Conservation (phyloP, 2,797 vertebrate species). For the Takifugu rubripes region DNA sequence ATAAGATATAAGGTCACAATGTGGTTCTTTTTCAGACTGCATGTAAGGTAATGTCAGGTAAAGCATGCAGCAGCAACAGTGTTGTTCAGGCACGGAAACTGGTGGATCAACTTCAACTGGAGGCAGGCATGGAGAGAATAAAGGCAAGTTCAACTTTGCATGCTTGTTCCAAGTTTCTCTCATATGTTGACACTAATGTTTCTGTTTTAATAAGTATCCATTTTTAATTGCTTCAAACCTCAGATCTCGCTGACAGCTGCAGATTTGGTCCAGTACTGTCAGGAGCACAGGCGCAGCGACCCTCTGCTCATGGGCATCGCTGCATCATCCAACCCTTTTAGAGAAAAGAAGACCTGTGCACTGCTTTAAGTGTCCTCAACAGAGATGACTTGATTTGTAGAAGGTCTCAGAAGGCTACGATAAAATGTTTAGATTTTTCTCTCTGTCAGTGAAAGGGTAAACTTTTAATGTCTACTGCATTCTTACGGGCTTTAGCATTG, state of each 20-base stretch:
- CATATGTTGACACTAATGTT: too few relatives aligned
- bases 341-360: slow-evolving; percentile 82
- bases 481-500: too few relatives aligned
- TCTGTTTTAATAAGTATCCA: too few relatives aligned
- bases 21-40: too few relatives aligned
- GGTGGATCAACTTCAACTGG: slow-evolving; percentile 81
- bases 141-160: slow-evolving; percentile 63
- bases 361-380: slow-evolving; percentile 61
- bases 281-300: slow-evolving; percentile 77
- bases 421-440: not conserved
- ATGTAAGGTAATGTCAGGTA: slow-evolving; percentile 64
- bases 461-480: too few relatives aligned
- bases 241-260: slow-evolving; percentile 81
- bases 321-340: slow-evolving; percentile 81
- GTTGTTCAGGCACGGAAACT: slow-evolving; percentile 75
- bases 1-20: too few relatives aligned
- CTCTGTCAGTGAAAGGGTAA: too few relatives aligned
- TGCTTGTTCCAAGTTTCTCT: too few relatives aligned
- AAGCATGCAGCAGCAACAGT: slow-evolving; percentile 65
- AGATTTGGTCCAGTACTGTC: slow-evolving; percentile 81
- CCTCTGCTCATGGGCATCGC: slow-evolving; percentile 81
- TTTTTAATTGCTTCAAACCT: not conserved
- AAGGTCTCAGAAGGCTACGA: not conserved
- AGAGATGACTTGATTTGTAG: not conserved
- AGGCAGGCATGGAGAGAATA: slow-evolving; percentile 78